phyloP scores from a whole-genome alignment of 2,113 vertebrate species.

The Cisticola juncidis region DNA sequence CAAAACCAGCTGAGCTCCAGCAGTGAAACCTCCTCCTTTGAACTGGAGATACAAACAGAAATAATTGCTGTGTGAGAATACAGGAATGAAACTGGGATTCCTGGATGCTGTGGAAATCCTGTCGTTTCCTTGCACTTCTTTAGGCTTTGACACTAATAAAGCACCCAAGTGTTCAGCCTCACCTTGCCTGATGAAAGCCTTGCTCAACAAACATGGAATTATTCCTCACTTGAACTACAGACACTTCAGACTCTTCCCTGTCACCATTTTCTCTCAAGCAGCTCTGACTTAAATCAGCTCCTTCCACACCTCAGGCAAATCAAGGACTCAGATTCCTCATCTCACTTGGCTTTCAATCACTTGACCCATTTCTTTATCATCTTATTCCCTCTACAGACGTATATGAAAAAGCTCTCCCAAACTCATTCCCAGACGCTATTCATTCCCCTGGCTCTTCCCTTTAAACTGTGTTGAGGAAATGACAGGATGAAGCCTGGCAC shows the following conservation, averaged over 20 bases:
- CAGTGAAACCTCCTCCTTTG: neutral
- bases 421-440: neutral
- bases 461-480: neutral
- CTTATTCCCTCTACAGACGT: neutral
- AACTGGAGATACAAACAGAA: neutral
- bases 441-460: neutral
- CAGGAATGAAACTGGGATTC: neutral
- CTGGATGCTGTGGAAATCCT: neutral
- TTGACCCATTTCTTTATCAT: constrained; percentile 26
- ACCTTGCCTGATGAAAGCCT: neutral
- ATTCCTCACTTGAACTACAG: neutral
- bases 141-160: neutral
- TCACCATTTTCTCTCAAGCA: neutral
- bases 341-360: constrained; percentile 20
- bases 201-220: neutral
- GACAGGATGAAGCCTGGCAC: neutral
- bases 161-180: neutral
- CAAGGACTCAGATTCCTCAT: neutral
- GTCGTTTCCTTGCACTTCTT: neutral
- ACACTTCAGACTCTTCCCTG: neutral
- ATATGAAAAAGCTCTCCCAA: neutral
- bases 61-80: neutral
- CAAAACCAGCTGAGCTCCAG: neutral
- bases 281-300: constrained; percentile 12
- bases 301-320: constrained; percentile 24